phyloP scores from a whole-genome alignment of 2,888 invertebrate genomes.

The Tipula unca region DNA sequence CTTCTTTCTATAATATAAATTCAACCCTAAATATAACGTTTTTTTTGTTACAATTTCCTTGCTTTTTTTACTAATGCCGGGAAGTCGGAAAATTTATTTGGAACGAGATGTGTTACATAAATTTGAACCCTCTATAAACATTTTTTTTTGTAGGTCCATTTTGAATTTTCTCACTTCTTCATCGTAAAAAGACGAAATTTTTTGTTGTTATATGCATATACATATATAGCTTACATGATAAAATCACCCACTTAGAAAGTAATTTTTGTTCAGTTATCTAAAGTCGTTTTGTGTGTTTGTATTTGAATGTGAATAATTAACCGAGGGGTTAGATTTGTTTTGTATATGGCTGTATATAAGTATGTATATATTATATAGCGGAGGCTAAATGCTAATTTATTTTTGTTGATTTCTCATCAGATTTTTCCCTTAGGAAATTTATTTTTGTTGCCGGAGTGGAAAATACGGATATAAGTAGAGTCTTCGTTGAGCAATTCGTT shows the following conservation, averaged over 20 bases:
- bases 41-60: background rate
- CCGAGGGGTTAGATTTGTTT: background rate
- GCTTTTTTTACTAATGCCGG: background rate
- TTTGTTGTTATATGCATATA: no score
- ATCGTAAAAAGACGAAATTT: background rate
- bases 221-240: background rate
- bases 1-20: background rate
- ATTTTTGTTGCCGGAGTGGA: background rate
- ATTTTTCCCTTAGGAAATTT: background rate
- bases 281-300: background rate
- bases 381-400: background rate
- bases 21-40: background rate
- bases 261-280: background rate
- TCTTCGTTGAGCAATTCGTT: no score
- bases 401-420: background rate
- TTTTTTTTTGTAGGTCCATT: background rate
- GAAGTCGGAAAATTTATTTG: constrained; percentile 8
- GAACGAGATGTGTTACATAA: constrained; percentile 2
- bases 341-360: background rate
- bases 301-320: background rate
- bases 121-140: background rate
- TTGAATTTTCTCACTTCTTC: background rate
- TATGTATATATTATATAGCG: no score
- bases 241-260: background rate
- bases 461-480: background rate